These are phyloP conservation scores for Trachemys scripta DNA, from an alignment of 2,113 vertebrate genomes.

Conservation along the genomic window DNA sequence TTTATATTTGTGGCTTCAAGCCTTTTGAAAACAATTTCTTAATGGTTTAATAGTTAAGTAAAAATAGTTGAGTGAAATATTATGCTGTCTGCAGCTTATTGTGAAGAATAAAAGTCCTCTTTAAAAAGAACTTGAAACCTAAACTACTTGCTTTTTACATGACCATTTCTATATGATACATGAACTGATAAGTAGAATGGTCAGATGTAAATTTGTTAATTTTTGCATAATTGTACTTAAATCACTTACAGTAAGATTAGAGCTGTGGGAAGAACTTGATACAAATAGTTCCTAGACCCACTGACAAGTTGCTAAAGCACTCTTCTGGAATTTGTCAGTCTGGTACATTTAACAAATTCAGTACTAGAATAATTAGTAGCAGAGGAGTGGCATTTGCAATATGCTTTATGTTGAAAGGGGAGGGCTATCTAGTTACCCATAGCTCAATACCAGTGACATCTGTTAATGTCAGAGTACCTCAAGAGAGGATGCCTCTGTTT, in stretches of 20 bases:
- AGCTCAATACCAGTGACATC: not conserved
- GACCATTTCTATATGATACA: conserved; percentile 1
- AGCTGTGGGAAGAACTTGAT: not conserved
- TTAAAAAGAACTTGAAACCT: conserved; percentile 2
- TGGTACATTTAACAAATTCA: not conserved
- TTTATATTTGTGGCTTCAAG: conserved; percentile 35
- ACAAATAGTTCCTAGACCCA: not conserved
- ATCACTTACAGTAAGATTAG: not conserved
- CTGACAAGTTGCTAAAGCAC: not conserved
- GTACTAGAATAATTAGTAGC: accelerated
- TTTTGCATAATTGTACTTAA: not conserved
- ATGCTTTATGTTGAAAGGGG: not conserved
- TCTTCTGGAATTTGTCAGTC: not conserved
- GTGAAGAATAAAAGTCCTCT: not conserved
- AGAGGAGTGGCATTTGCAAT: not conserved
- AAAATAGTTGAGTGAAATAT: not conserved
- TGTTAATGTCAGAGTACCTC: conserved; percentile 36
- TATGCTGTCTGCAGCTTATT: not conserved
- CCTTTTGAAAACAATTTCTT: conserved; percentile 58
- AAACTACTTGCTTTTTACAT: not conserved
- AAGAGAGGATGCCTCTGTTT: conserved; percentile 54
- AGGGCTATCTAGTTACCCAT: not conserved
- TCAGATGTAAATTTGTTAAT: not conserved
- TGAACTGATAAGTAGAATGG: not conserved
- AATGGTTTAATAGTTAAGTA: not conserved